Evolutionary conservation across 2,113 vertebrate genomes (phyloP), one percentile per base, ranked within the genome.

Genomic region (Macheiramphus alcinus): DNA sequence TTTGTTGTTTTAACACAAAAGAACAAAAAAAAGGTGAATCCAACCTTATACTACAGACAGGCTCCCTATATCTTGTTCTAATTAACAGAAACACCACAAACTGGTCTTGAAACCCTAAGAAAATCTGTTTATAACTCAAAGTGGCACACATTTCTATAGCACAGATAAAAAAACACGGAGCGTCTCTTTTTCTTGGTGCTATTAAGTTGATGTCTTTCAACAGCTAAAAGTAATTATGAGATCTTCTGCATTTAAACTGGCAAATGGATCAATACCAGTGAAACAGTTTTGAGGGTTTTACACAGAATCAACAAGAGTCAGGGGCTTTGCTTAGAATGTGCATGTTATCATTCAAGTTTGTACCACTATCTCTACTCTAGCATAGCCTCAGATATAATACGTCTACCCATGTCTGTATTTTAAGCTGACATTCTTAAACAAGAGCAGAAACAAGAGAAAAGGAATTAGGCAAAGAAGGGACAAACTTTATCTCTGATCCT

Each of bases 261-360:
- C 32, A 58, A 87, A 58, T 0, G 1, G 26, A 45, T 34, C 53
- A 74, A 61, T 2, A 93, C 38, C 27, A 84, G 9, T 29, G 7
- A 81, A 70, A 40, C 13, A 48, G 13, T 58, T 89, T 21, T 61
- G 38, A 87, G 36, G 8, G 8, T 12, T 73, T 79, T 88, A 61
- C 5, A 13, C 13, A 13, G 12, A 42, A 62, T 55, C 38, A 72
- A 32, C 16, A 58, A 11, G 10, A 79, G 17, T 34, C 25, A 58
- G 14, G 16, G 31, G 27, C 9, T 92, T 70, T 88, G 25, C 74
- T 82, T 55, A 61, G 40, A 76, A 83, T 1, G 3, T 17, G 16
- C 3, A 58, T 10, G n/a, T 56, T 84, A 52, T 13, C 17, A 62
- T 9, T 53, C 0, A 0, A 71, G 20, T 61, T 73, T 43, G 31